These are phyloP conservation scores for Elachura formosa DNA, from an alignment of 2,113 vertebrate genomes.

Conservation along the genomic window DNA sequence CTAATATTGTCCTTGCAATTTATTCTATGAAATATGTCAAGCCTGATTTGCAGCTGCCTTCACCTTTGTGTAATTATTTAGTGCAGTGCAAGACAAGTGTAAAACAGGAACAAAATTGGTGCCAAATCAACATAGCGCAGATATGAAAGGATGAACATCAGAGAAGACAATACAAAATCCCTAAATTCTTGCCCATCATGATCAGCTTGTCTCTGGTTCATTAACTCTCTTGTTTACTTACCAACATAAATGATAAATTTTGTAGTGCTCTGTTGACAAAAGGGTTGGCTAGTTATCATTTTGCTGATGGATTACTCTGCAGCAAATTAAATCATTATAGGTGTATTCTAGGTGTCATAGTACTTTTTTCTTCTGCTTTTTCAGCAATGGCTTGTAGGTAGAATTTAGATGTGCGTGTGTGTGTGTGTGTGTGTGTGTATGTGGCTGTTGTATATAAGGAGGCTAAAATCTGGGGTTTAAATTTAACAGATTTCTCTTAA, in stretches of 20 bases:
- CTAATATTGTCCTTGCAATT: neutral
- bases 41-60: slow-evolving; percentile 20
- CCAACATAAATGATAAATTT: slow-evolving; percentile 11
- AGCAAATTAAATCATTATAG: slow-evolving; percentile 10
- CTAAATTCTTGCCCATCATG: neutral
- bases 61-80: slow-evolving; percentile 31
- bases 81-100: neutral
- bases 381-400: neutral
- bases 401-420: neutral
- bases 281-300: neutral
- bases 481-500: neutral
- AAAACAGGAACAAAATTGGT: neutral
- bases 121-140: neutral
- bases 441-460: neutral
- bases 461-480: neutral
- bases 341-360: neutral
- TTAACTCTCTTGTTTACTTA: slow-evolving; percentile 47
- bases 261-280: slow-evolving; percentile 41
- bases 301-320: slow-evolving; percentile 4
- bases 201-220: neutral
- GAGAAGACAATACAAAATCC: neutral
- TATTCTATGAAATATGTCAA: neutral
- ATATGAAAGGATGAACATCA: neutral
- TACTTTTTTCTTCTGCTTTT: neutral
- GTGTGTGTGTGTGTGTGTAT: too few species aligned